A percentile compares a stretch with the other conserved stretches of the same genome.
These are phyloP conservation scores for Zosterops japonicus DNA, from an alignment of 2,113 vertebrate species.

Conservation along the genomic window DNA sequence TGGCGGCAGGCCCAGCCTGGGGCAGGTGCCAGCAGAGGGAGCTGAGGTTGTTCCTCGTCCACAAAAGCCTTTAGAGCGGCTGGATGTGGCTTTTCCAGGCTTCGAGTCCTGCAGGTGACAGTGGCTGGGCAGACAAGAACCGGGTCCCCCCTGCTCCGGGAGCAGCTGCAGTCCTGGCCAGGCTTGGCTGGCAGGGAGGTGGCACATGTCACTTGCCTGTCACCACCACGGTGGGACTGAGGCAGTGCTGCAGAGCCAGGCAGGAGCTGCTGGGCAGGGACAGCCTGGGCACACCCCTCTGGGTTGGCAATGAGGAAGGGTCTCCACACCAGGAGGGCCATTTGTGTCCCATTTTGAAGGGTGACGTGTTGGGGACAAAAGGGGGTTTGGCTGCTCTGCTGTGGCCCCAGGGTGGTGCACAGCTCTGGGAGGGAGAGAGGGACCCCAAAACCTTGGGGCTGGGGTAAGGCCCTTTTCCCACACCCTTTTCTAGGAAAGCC, in stretches of 20 bases:
- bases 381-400: background rate
- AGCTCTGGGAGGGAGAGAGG: background rate
- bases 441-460: rapidly evolving
- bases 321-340: rapidly evolving
- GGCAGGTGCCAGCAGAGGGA: conserved; percentile 55
- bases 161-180: rapidly evolving
- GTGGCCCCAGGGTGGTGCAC: background rate
- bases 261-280: background rate
- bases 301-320: background rate
- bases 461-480: background rate
- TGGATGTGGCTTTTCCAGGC: background rate
- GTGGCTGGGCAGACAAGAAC: background rate
- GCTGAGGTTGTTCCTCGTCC: background rate
- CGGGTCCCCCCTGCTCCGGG: rapidly evolving
- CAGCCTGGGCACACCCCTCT: rapidly evolving
- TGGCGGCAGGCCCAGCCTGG: background rate
- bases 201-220: background rate
- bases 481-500: background rate
- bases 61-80: background rate
- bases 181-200: background rate
- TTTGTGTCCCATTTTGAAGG: background rate
- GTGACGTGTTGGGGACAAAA: background rate
- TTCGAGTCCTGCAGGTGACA: background rate
- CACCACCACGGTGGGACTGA: rapidly evolving
- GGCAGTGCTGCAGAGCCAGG: background rate